A percentile compares a stretch with the other conserved stretches of the same genome.
Conservation (phyloP, 2,113 vertebrate genomes). For the Oenanthe melanoleuca region DNA sequence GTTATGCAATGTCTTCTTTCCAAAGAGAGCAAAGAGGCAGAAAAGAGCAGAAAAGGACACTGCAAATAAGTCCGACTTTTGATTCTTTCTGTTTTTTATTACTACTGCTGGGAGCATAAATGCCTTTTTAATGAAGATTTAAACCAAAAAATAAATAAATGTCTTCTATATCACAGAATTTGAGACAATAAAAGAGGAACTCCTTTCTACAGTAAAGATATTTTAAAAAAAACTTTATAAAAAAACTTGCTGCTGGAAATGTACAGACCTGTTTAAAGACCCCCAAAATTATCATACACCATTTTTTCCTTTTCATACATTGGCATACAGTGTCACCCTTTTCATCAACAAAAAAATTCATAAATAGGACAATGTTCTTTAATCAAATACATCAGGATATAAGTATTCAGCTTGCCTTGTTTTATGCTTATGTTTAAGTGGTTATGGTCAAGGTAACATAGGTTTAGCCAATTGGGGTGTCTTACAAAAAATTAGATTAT, state of each 20-base stretch:
- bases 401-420: background rate
- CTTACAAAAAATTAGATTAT: background rate
- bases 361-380: background rate
- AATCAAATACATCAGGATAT: background rate
- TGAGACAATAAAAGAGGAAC: background rate
- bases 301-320: background rate
- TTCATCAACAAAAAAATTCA: background rate
- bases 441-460: background rate
- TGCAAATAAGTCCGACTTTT: background rate
- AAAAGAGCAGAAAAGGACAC: conserved; percentile 46
- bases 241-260: background rate
- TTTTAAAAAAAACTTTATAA: no score
- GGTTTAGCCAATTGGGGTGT: fast-evolving
- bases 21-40: background rate
- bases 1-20: background rate
- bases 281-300: background rate
- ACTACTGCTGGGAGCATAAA: conserved; percentile 11
- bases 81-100: conserved; percentile 24
- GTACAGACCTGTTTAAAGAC: background rate
- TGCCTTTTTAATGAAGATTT: conserved; percentile 15
- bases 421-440: background rate
- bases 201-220: background rate
- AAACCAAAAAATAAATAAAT: background rate
- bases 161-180: background rate
- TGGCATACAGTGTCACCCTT: background rate